Conservation (phyloP, 2,888 invertebrate genomes). For the Anorthoa munda region DNA sequence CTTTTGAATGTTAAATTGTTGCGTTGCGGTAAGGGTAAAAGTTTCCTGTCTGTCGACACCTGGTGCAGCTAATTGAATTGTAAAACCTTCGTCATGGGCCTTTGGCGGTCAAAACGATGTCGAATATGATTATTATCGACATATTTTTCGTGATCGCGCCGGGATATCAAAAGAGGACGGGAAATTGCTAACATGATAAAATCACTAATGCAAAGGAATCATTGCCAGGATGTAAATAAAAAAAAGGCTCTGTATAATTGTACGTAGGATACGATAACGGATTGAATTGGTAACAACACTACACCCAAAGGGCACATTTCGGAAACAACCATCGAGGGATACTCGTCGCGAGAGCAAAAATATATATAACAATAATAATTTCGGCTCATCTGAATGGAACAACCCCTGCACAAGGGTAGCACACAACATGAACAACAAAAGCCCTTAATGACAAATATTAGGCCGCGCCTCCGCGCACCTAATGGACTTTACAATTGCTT, state of each 20-base stretch:
- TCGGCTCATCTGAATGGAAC: slow-evolving; percentile 78
- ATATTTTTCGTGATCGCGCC: slow-evolving; percentile 82
- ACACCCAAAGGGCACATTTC: slow-evolving; percentile 84
- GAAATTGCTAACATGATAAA: slow-evolving; percentile 74
- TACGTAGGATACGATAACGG: slow-evolving; percentile 31
- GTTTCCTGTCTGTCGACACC: slow-evolving; percentile 85
- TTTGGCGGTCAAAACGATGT: slow-evolving; percentile 87
- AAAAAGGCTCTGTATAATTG: not conserved
- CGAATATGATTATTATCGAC: slow-evolving; percentile 87
- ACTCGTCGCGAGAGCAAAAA: slow-evolving; percentile 80
- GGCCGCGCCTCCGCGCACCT: slow-evolving; percentile 79
- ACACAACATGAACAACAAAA: slow-evolving; percentile 83
- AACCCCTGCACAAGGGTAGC: slow-evolving; percentile 76
- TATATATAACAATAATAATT: slow-evolving; percentile 83
- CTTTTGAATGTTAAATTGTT: slow-evolving; percentile 83
- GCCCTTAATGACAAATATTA: slow-evolving; percentile 89
- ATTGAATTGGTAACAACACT: slow-evolving; percentile 64
- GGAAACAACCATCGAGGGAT: slow-evolving; percentile 79
- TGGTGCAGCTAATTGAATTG: slow-evolving; percentile 89
- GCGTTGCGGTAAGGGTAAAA: slow-evolving; percentile 76
- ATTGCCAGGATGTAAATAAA: slow-evolving; percentile 21
- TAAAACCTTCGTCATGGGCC: slow-evolving; percentile 88
- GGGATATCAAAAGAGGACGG: slow-evolving; percentile 75
- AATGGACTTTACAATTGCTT: slow-evolving; percentile 88
- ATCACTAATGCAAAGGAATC: slow-evolving; percentile 45